Percentiles rank a stretch among this genome's conserved stretches.
Evolutionary conservation across 2,113 vertebrate species (phyloP).

Genomic region (Coryphaenoides rupestris): DNA sequence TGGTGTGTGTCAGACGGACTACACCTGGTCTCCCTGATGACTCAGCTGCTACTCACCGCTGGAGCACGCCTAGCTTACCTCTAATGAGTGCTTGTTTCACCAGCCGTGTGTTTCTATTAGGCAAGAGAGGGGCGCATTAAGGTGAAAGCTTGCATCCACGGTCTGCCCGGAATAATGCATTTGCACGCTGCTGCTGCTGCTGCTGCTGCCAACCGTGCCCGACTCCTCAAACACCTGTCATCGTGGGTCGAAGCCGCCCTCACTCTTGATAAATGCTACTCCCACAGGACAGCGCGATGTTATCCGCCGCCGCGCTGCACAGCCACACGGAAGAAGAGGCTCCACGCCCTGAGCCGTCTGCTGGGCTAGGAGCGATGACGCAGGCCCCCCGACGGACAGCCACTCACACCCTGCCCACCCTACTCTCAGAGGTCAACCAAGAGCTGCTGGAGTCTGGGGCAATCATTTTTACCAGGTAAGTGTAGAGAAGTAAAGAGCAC

Average conservation of each 20-base stretch:
- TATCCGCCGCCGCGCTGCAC: constrained; percentile 32
- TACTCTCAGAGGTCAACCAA: constrained; percentile 65
- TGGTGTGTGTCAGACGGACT: constrained; percentile 46
- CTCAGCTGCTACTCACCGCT: constrained; percentile 43
- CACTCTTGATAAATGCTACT: constrained; percentile 17
- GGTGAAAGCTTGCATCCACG: constrained; percentile 34
- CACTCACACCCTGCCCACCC: constrained; percentile 42
- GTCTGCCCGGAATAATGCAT: constrained; percentile 3
- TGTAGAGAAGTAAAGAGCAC: neutral
- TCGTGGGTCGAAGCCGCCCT: neutral
- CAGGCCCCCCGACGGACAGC: constrained; percentile 18
- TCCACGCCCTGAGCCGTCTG: constrained; percentile 27
- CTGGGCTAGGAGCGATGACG: constrained; percentile 14
- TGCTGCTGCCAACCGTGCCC: too few relatives aligned
- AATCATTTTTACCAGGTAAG: constrained; percentile 73
- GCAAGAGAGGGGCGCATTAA: constrained; percentile 1
- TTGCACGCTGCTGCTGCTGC: constrained; percentile 4
- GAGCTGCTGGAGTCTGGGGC: constrained; percentile 75
- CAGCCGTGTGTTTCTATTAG: constrained; percentile 1
- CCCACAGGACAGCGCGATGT: constrained; percentile 45
- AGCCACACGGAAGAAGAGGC: constrained; percentile 40
- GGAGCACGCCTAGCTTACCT: constrained; percentile 12
- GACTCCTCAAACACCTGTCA: constrained; percentile 8
- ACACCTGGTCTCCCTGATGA: constrained; percentile 63
- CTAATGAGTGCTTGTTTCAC: constrained; percentile 29